phyloP scores from a whole-genome alignment of 2,888 invertebrate genomes.

The Brachyopa scutellaris region DNA sequence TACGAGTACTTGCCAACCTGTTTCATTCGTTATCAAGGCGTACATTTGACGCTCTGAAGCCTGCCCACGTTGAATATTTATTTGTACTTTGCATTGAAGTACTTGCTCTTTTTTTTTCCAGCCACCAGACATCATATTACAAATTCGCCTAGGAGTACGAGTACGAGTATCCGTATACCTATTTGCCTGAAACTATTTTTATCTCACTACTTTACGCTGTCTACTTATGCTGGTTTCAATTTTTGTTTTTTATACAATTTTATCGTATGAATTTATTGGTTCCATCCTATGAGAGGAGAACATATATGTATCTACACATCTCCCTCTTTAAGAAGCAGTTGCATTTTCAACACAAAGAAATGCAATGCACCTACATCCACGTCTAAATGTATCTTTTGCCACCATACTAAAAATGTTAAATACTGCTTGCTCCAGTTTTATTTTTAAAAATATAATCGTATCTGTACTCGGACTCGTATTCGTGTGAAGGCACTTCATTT shows the following conservation, averaged over 20 bases:
- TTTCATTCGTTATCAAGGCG: constrained; percentile 65
- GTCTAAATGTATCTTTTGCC: constrained; percentile 11
- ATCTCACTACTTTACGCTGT: constrained; percentile 41
- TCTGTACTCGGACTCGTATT: too few relatives aligned
- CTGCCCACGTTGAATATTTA: constrained; percentile 60
- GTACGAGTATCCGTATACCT: too few relatives aligned
- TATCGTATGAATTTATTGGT: constrained; percentile 64
- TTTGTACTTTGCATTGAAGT: constrained; percentile 56
- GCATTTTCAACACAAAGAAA: constrained; percentile 24
- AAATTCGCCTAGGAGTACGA: too few relatives aligned
- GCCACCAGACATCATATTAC: constrained; percentile 42
- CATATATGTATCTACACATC: not conserved
- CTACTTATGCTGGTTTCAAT: constrained; percentile 51
- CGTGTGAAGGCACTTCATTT: constrained; percentile 35
- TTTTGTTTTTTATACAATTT: too few relatives aligned
- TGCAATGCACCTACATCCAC: too few relatives aligned
- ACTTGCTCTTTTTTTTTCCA: too few relatives aligned
- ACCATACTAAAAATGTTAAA: constrained; percentile 5
- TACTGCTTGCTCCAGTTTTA: constrained; percentile 51
- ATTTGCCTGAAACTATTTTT: constrained; percentile 62
- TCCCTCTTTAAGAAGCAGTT: not conserved
- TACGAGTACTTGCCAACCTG: constrained; percentile 45
- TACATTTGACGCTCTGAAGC: constrained; percentile 64
- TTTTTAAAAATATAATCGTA: constrained; percentile 42
- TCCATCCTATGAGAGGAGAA: constrained; percentile 20